Percentiles rank a stretch among this genome's conserved stretches.
Conservation (phyloP, 2,113 vertebrate genomes). For the Thamnophis sirtalis region DNA sequence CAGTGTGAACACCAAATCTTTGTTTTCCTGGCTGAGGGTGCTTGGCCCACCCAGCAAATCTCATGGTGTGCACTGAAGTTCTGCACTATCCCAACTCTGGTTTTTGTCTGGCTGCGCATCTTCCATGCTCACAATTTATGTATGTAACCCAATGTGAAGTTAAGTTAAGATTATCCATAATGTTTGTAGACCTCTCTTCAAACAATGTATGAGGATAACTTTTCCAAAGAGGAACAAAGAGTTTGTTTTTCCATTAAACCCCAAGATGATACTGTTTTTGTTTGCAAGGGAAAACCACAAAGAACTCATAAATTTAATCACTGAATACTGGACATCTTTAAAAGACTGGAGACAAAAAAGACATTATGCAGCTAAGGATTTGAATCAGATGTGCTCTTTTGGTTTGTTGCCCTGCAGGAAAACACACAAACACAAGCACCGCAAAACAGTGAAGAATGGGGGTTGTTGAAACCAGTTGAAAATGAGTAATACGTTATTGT, state of each 20-base stretch:
- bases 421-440: background rate
- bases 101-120: background rate
- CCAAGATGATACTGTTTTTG: background rate
- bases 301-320: constrained; percentile 38
- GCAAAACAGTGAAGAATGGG: constrained; percentile 31
- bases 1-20: background rate
- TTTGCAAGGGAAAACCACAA: constrained; percentile 26
- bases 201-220: constrained; percentile 10
- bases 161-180: background rate
- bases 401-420: constrained; percentile 38
- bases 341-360: constrained; percentile 49
- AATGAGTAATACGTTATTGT: background rate
- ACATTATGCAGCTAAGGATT: constrained; percentile 45
- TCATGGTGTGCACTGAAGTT: background rate
- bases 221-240: constrained; percentile 32
- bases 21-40: background rate
- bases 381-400: constrained; percentile 27
- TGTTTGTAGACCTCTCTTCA: constrained; percentile 17
- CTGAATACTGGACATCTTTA: constrained; percentile 51
- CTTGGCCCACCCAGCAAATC: background rate
- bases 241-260: constrained; percentile 9
- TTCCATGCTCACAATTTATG: background rate
- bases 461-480: background rate
- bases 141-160: background rate
- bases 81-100: background rate